Evolutionary conservation across 2,113 vertebrate species (phyloP).

Genomic region (Eurystomus gularis): DNA sequence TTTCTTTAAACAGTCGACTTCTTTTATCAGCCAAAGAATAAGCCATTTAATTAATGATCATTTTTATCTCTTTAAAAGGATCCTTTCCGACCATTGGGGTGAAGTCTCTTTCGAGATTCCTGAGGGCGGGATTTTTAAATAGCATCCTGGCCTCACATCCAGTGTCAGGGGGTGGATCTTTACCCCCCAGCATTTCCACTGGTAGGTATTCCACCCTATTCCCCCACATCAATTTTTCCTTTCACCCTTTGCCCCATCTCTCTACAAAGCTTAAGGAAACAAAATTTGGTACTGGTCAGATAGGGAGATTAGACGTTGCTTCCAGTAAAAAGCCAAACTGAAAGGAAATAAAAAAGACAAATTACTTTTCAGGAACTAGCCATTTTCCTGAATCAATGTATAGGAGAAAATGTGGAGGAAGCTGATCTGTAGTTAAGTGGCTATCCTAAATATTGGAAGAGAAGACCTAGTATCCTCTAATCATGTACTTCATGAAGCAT

Average conservation of each 20-base stretch:
- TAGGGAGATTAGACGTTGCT: background rate
- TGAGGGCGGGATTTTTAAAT: conserved; percentile 80
- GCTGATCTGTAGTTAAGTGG: background rate
- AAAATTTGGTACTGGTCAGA: background rate
- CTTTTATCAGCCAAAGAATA: conserved; percentile 33
- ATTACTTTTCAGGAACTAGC: background rate
- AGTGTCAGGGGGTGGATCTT: conserved; percentile 75
- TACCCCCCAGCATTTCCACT: conserved; percentile 79
- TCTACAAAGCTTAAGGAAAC: background rate
- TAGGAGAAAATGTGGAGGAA: background rate
- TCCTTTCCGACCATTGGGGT: conserved; percentile 80
- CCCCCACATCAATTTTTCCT: background rate
- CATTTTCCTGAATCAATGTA: background rate
- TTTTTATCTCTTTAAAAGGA: conserved; percentile 80
- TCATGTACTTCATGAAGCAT: background rate
- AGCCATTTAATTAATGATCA: conserved; percentile 59
- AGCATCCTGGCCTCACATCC: conserved; percentile 77
- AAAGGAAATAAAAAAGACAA: background rate
- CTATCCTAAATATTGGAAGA: background rate
- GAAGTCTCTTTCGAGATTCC: conserved; percentile 80
- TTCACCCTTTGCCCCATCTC: background rate
- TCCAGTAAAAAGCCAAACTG: background rate
- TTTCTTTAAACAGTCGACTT: conserved; percentile 42
- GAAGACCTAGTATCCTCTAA: background rate
- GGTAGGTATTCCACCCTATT: conserved; percentile 74